These are phyloP conservation scores for Asobara japonica DNA, from an alignment of 1,140 invertebrate species.

Conservation along the genomic window DNA sequence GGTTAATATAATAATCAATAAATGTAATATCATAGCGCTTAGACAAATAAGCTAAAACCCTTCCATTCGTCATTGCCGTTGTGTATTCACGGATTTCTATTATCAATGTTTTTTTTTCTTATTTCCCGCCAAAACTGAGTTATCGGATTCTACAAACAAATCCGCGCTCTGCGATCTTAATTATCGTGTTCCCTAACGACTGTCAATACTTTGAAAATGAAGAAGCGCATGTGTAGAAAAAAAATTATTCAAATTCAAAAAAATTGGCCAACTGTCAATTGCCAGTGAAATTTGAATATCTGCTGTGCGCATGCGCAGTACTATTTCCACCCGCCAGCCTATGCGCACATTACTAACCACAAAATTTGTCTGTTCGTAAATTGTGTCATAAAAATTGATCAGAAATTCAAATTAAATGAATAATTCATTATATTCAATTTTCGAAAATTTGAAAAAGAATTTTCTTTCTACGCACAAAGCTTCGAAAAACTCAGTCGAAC, in stretches of 20 bases:
- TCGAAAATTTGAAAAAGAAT: not conserved
- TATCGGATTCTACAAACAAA: not conserved
- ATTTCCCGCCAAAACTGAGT: not conserved
- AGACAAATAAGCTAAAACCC: conserved; percentile 54
- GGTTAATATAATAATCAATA: conserved; percentile 60
- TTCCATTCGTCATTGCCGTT: not conserved
- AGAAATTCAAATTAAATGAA: too few species aligned
- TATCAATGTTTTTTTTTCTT: not conserved
- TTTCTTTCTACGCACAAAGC: not conserved
- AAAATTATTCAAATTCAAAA: too few species aligned
- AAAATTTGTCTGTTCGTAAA: too few species aligned
- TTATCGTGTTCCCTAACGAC: not conserved
- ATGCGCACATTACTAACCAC: too few species aligned
- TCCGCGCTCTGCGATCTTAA: not conserved
- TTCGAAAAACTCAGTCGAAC: conserved; percentile 4
- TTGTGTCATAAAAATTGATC: too few species aligned
- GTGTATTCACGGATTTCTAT: not conserved
- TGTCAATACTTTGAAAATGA: not conserved
- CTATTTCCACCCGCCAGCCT: too few species aligned
- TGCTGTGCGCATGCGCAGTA: too few species aligned
- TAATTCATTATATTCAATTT: too few species aligned
- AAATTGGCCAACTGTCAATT: too few species aligned
- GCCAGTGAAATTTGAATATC: too few species aligned
- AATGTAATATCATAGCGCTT: conserved; percentile 57
- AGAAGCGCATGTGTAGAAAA: too few species aligned